Evolutionary conservation across 2,113 vertebrate genomes (phyloP), one percentile per base, ranked within the genome.

Genomic region (Carassius gibelio): DNA sequence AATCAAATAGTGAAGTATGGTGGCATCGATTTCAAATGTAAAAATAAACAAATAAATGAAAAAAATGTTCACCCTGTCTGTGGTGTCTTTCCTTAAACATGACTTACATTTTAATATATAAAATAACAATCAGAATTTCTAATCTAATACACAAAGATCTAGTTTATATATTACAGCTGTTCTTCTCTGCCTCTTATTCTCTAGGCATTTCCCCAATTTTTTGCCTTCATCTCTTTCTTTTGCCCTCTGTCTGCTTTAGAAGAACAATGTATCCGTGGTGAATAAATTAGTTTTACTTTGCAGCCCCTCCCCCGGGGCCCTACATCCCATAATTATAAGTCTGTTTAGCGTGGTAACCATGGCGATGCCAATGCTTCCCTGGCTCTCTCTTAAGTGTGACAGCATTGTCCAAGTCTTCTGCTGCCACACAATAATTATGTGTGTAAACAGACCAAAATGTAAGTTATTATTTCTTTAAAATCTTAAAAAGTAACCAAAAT

Each of bases 301-400:
- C 23, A 55, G 74, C 74, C 48, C 36, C 30, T 30, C 74, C 48
- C 69, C 45, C 14, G 23, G n/a, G 48, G 74, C 74, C 5, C 23
- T 48, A 76, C 48, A 76, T 76, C 74, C 74, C 74, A 76, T 76
- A 76, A 76, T 76, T 76, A 55, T 76, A 55, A 34, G 74, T 26
- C 74, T 76, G 8, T 76, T 76, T 76, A 76, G 48, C 74, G 55
- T 55, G 48, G 74, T 76, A 30, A 76, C 74, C 48, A 76, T 0
- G 15, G 48, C 10, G 48, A 76, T 34, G n/a, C 14, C 68, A 11
- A 38, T 8, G 4, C 68, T 38, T 71, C 34, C 34, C 34, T 17
- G 9, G 34, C 36, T 42, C 68, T 38, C 66, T 42, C 68, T 42
- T 36, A 71, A 71, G 36, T 21, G 68, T 71, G 68, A 71, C 19